Conservation (phyloP, 2,113 vertebrate genomes). For the Grantiella picta region DNA sequence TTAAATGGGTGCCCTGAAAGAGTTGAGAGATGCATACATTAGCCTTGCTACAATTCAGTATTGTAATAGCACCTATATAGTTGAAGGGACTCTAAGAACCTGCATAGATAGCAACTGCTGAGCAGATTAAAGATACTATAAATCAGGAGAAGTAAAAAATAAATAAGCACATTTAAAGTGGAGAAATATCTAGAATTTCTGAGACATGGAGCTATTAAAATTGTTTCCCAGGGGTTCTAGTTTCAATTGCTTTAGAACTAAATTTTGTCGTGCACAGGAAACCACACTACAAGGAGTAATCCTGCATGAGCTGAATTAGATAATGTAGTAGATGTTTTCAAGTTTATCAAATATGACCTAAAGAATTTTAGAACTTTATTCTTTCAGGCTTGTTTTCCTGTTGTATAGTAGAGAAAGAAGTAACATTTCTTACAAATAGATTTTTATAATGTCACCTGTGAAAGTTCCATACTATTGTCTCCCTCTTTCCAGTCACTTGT, state of each 20-base stretch:
- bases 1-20: not conserved
- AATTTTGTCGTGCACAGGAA: not conserved
- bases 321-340: not conserved
- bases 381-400: not conserved
- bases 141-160: not conserved
- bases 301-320: not conserved
- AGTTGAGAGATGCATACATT: not conserved
- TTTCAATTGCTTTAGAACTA: not conserved
- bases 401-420: not conserved
- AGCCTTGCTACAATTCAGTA: not conserved
- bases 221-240: not conserved
- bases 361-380: not conserved
- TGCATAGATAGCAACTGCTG: not conserved
- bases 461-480: not conserved
- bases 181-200: not conserved
- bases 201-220: not conserved
- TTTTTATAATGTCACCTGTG: not conserved
- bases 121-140: not conserved
- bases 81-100: not conserved
- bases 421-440: not conserved
- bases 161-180: not conserved
- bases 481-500: not conserved
- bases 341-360: not conserved
- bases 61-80: not conserved
- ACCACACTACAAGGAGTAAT: not conserved